Conservation (phyloP, 2,888 invertebrate species). For the Lepidocyrtinus sp. region DNA sequence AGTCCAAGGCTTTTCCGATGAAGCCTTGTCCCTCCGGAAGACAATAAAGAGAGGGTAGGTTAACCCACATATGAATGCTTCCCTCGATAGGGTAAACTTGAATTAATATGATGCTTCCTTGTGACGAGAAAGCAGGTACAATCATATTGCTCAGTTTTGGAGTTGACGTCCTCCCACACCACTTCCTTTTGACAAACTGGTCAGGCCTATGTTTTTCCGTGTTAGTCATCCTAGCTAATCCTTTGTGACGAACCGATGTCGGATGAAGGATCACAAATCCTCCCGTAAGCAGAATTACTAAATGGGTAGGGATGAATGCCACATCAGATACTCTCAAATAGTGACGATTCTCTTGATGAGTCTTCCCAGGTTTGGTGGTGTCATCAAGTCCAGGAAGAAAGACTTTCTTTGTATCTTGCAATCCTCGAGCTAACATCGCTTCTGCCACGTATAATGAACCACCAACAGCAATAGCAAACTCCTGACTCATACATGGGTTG, state of each 20-base stretch:
- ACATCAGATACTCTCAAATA: slow-evolving; percentile 43
- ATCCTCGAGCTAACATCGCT: slow-evolving; percentile 19
- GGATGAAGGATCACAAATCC: slow-evolving; percentile 48
- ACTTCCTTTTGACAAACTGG: slow-evolving; percentile 48
- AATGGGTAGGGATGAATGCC: slow-evolving; percentile 59
- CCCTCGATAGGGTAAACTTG: slow-evolving; percentile 59
- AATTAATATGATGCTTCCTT: slow-evolving; percentile 51
- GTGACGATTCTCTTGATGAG: slow-evolving; percentile 1
- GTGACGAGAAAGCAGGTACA: slow-evolving; percentile 46
- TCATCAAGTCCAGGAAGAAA: slow-evolving; percentile 21
- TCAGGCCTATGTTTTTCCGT: slow-evolving; percentile 29
- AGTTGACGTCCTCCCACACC: slow-evolving; percentile 53
- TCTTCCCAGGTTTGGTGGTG: neutral
- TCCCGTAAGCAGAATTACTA: slow-evolving; percentile 41
- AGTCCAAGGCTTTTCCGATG: neutral
- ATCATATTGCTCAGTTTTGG: slow-evolving; percentile 43
- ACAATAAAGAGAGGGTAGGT: neutral
- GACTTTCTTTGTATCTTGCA: slow-evolving; percentile 2
- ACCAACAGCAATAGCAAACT: slow-evolving; percentile 51
- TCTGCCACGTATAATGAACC: slow-evolving; percentile 45
- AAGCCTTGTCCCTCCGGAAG: neutral
- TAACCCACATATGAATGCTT: slow-evolving; percentile 10
- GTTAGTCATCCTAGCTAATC: slow-evolving; percentile 22
- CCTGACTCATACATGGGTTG: slow-evolving; percentile 55
- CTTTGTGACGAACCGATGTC: slow-evolving; percentile 26